Base-by-base conservation (phyloP, 2,888 invertebrate genomes). In the Chorisops tibialis region DNA sequence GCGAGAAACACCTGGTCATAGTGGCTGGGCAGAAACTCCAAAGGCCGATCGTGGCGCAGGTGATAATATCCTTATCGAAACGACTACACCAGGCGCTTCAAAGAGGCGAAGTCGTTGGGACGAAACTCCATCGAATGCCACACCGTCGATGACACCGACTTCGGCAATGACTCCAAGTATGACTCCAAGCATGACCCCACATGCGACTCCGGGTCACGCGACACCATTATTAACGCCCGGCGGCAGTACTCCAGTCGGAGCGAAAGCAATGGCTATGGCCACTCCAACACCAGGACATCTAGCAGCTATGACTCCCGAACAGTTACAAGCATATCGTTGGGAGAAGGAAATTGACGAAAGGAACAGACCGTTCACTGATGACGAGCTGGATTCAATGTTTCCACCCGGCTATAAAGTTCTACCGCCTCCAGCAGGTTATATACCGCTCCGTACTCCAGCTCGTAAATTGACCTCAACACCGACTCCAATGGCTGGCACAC, bases 11-110 rank as follows among this genome's bases (percentile, higher is more conserved):
- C 96, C 97, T 0, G 96, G 95, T 0, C 94, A 97, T 76, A 93
- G 95, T 74, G 98, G 98, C 1, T 99, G 99, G 99, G 98, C 98
- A 14, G 99, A 99, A 80, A 99, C 99, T 0, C 99, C 99, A 0
- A 88, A 95, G 65, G 94, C 96, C 0, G 96, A 97, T 75, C 86
- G 97, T 60, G 87, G 88, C 3, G 85, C 85, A 1, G 87, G 86
- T 11, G 81, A 83, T 47, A 83, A 82, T 70, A 82, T 86, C 11
- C 90, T 91, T 56, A 88, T 94, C 72, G 96, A 96, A 77, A 93
- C 94, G 0, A 94, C 96, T 0, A 96, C 96, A 0, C 96, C 96
- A 0, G 92, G 94, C 35, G 89, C 93, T 1, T 93, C 95, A 58
- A 99, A 99, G 78, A 84, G 99, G 1, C 86, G 96, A 60, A 96